Evolutionary conservation across 2,113 vertebrate species (phyloP), one percentile per base, ranked within the genome.

Genomic region (Epinephelus lanceolatus): DNA sequence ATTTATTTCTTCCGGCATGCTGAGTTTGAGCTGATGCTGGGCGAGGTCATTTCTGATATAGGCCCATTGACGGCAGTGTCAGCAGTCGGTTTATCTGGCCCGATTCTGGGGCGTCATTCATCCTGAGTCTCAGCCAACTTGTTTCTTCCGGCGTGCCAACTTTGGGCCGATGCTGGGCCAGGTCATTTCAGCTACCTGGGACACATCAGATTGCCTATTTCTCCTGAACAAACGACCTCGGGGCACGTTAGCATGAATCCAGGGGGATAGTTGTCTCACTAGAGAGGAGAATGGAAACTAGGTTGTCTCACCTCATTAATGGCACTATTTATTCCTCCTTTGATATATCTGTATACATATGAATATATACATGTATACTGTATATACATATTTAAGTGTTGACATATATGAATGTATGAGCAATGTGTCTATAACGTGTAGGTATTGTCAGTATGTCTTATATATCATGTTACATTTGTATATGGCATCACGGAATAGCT

Each of bases 381-480:
- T 93, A 95, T 93, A 95, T 94, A 94, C 92, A 93, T 94, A 95
- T 94, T 93, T 95, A 94, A 80, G 90, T 94, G 95, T 95, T 95
- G 94, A 95, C 94, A 95, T 96, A 95, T 95, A 95, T 96, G 95
- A 96, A 95, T 96, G 94, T 96, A 95, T 84, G 86, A 95, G 94
- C 91, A 95, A 94, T 93, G 94, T 94, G 91, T 94, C 86, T 94
- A 89, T 94, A 92, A 93, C 61, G 83, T 95, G 92, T 95, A 88
- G 91, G 77, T 95, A 91, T 94, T 71, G 88, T 93, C 88, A 77
- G 90, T 94, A 74, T 88, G 91, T 91, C 89, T 72, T 90, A 88
- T 91, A 90, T 93, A 86, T 90, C 86, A 92, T 81, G 81, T 84
- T 92, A 72, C 94, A 81, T 86, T 86, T 86, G 82, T 90, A 81